phyloP scores from a whole-genome alignment of 2,113 vertebrate species.

The Lamprologus callipterus region DNA sequence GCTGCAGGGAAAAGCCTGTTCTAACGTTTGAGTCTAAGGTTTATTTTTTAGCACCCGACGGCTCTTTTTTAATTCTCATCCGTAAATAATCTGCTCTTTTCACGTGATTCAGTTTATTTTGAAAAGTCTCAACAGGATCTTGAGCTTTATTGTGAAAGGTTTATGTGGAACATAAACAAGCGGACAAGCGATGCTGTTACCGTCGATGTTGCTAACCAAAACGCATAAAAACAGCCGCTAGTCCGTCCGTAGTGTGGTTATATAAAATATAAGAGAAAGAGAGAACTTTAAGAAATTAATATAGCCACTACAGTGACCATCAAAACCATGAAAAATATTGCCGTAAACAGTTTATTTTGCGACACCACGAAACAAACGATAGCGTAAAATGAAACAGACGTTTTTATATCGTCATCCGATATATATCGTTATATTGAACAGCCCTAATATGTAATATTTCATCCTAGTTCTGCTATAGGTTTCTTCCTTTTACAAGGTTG shows the following conservation, averaged over 20 bases:
- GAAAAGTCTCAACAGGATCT: too few relatives aligned
- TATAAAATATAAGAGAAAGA: fast-evolving
- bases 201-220: fast-evolving
- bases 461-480: background rate
- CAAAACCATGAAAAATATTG: background rate
- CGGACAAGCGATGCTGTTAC: too few relatives aligned
- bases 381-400: fast-evolving
- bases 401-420: background rate
- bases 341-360: background rate
- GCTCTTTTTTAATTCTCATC: fast-evolving
- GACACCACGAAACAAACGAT: background rate
- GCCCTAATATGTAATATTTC: background rate
- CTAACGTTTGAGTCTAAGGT: too few relatives aligned
- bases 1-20: too few relatives aligned
- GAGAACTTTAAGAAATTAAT: fast-evolving
- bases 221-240: fast-evolving
- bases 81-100: too few relatives aligned
- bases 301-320: background rate
- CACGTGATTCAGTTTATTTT: fast-evolving
- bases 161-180: too few relatives aligned
- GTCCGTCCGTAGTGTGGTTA: fast-evolving
- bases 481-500: background rate
- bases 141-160: too few relatives aligned
- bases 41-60: too few relatives aligned
- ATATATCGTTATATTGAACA: background rate